Conservation (phyloP, 2,888 invertebrate species). For the Idaea biselata region DNA sequence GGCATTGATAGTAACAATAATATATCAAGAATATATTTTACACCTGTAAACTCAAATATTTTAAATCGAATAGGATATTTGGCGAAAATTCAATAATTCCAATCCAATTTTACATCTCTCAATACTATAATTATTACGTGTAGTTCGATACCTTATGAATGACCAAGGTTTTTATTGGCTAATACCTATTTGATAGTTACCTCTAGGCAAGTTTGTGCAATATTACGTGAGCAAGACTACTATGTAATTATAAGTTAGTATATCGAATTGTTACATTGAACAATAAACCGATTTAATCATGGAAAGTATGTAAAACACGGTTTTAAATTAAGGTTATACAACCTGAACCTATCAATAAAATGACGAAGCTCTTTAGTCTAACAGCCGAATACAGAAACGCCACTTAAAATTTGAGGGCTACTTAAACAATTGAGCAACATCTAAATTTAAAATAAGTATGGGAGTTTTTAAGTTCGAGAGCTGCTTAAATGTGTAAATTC, state of each 20-base stretch:
- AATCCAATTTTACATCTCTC: too few species aligned
- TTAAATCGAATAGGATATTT: too few species aligned
- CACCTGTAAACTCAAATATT: neutral
- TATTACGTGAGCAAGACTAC: neutral
- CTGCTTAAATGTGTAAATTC: too few species aligned
- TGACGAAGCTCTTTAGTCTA: too few species aligned
- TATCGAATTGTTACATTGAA: neutral
- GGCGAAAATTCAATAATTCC: neutral
- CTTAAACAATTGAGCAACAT: too few species aligned
- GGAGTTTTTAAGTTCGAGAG: too few species aligned
- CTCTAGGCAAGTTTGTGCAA: neutral
- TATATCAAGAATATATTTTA: too few species aligned
- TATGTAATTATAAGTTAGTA: neutral
- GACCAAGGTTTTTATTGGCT: neutral
- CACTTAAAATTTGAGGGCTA: too few species aligned
- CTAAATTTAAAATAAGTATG: too few species aligned
- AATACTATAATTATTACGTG: too few species aligned
- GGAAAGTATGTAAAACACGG: neutral
- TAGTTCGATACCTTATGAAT: neutral
- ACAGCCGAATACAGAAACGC: too few species aligned
- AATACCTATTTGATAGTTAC: neutral
- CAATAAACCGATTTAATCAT: neutral
- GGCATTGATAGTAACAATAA: too few species aligned
- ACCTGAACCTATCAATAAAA: neutral
- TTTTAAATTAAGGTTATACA: neutral